A percentile compares a stretch with the other conserved stretches of the same genome.
These are phyloP conservation scores for Eudasyphora cyanicolor DNA, from an alignment of 2,888 invertebrate genomes.

Conservation along the genomic window DNA sequence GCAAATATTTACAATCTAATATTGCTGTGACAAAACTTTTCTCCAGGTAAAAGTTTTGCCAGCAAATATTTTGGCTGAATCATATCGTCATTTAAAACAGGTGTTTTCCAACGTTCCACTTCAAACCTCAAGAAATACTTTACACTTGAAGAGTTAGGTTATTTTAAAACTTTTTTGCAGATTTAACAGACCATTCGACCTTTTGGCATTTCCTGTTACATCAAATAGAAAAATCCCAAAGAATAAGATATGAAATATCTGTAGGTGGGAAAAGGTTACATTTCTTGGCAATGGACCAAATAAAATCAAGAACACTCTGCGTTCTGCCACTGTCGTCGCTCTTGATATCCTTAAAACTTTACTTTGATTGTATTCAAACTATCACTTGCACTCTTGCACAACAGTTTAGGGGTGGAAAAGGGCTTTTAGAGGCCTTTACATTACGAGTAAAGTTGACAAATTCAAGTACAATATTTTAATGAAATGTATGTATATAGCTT, in stretches of 20 bases:
- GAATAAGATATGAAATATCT: background rate
- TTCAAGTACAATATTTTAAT: too few species aligned
- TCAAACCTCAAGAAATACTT: too few species aligned
- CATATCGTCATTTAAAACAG: background rate
- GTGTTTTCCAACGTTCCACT: background rate
- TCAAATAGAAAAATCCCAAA: background rate
- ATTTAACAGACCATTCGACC: background rate
- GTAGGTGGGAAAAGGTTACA: background rate
- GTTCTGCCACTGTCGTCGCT: too few species aligned
- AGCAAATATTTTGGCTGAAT: background rate
- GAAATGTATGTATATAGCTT: too few species aligned
- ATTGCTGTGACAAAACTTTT: background rate
- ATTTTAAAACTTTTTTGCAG: too few species aligned
- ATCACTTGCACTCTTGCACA: too few species aligned
- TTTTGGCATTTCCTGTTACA: background rate
- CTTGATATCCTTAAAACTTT: too few species aligned
- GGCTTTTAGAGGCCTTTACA: too few species aligned
- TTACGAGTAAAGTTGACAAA: too few species aligned
- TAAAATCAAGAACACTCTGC: background rate
- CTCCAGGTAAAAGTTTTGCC: background rate
- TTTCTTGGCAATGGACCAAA: background rate
- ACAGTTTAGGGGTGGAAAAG: too few species aligned
- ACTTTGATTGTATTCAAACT: too few species aligned
- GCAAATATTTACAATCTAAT: background rate
- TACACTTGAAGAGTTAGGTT: background rate